These are phyloP conservation scores for Malacosoma neustria DNA, from an alignment of 2,888 invertebrate species.

Conservation along the genomic window DNA sequence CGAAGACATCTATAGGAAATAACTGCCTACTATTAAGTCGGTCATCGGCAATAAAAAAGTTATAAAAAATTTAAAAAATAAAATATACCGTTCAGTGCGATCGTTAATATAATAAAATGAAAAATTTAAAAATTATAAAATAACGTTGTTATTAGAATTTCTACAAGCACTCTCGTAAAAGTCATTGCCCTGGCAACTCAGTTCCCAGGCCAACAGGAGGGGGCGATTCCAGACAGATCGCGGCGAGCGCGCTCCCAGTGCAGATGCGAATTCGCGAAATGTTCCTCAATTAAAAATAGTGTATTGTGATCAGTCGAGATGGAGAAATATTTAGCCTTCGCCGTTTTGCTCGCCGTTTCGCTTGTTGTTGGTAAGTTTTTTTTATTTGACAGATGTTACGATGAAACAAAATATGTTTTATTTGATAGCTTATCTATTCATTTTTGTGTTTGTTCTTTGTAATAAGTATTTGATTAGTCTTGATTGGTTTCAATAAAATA, in stretches of 20 bases:
- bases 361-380: conserved; percentile 44
- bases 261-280: conserved; percentile 25
- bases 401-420: background rate
- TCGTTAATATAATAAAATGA: no score
- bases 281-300: conserved; percentile 21
- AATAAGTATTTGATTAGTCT: no score
- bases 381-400: conserved; percentile 4
- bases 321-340: conserved; percentile 40
- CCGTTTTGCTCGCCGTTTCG: conserved; percentile 37
- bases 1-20: no score
- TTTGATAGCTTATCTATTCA: no score
- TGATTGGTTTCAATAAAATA: no score
- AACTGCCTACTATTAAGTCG: no score
- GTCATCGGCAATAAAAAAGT: no score
- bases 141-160: no score
- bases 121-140: no score
- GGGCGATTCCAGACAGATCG: conserved; percentile 22
- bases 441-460: no score
- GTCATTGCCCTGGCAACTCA: background rate
- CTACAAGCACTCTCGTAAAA: background rate
- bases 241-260: conserved; percentile 29
- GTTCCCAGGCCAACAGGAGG: conserved; percentile 7
- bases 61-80: no score
- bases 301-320: conserved; percentile 30
- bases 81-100: no score